Base-by-base conservation (phyloP, 1,140 invertebrate genomes). In the Zaprionus ghesquierei region DNA sequence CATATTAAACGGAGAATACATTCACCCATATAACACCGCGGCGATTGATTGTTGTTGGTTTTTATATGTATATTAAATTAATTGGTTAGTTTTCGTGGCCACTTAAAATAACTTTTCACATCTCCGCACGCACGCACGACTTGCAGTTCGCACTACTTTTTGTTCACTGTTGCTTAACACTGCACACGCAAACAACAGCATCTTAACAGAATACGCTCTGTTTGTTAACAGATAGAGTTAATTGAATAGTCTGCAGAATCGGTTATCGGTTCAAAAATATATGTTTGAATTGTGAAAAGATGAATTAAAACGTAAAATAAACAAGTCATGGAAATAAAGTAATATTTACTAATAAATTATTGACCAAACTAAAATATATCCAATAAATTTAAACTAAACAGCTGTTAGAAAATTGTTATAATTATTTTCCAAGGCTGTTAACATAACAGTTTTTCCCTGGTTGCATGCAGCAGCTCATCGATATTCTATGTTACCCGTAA, bases 41-140 rank as follows among this genome's bases (percentile, higher is more conserved):
- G 44, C 35, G 41, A 18, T 51, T 51, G 41, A 23, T 64, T 70
- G 33, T 60, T 54, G 66, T 35, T 75, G 60, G n/a, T 41, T 51
- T 41, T 70, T 49, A 25, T 51, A 51, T 51, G 23, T 69, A 44
- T 73, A 69, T 69, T 73, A 50, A 75, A 71, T 75, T 64, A 75
- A 75, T 70, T 70, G 72, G 66, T 75, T 75, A 70, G 66, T 70
- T 75, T 75, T 70, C 68, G 66, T 75, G 60, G 68, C 66, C 66
- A 70, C 38, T 64, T 70, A 60, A 75, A 58, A 46, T 54, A 68
- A 70, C 64, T 60, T 70, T 56, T 69, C 23, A 64, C 51, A 69
- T 69, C 35, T 62, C 58, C 55, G 58, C 65, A 74, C 71, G 59
- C 65, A 74, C 71, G 53, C 65, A 69, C 65, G 51, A 74, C 71